Evolutionary conservation across 2,797 vertebrate genomes (phyloP).

Genomic region (Pantherophis alleghaniensis): DNA sequence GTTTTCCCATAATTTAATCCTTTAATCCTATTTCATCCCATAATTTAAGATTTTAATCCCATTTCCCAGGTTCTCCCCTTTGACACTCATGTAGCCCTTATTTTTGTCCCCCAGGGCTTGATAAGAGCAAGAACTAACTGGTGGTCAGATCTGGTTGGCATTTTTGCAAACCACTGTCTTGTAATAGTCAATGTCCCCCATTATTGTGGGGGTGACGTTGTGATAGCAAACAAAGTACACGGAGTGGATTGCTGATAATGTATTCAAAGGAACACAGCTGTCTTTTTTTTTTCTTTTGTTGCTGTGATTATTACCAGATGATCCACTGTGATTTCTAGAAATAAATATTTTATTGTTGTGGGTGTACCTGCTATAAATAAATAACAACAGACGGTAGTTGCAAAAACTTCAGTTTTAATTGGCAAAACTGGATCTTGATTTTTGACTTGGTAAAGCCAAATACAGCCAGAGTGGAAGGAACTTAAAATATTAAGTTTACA

Average conservation of each 20-base stretch:
- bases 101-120: background rate
- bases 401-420: constrained; percentile 58
- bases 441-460: constrained; percentile 30
- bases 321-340: constrained; percentile 51
- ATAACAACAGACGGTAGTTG: constrained; percentile 26
- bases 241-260: constrained; percentile 43
- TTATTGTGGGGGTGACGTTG: constrained; percentile 9
- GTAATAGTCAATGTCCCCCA: background rate
- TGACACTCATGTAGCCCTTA: background rate
- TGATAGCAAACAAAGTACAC: constrained; percentile 51
- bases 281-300: constrained; percentile 48
- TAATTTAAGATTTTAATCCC: background rate
- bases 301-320: constrained; percentile 52
- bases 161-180: background rate
- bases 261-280: constrained; percentile 19
- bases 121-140: background rate
- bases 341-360: constrained; percentile 57
- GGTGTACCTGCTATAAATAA: constrained; percentile 48
- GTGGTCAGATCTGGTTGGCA: background rate
- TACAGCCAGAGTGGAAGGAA: constrained; percentile 16
- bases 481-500: background rate
- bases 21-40: background rate
- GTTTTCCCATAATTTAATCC: background rate
- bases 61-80: background rate
- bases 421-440: constrained; percentile 37